phyloP scores from a whole-genome alignment of 2,888 invertebrate genomes.

The Ommatoiulus sabulosus region DNA sequence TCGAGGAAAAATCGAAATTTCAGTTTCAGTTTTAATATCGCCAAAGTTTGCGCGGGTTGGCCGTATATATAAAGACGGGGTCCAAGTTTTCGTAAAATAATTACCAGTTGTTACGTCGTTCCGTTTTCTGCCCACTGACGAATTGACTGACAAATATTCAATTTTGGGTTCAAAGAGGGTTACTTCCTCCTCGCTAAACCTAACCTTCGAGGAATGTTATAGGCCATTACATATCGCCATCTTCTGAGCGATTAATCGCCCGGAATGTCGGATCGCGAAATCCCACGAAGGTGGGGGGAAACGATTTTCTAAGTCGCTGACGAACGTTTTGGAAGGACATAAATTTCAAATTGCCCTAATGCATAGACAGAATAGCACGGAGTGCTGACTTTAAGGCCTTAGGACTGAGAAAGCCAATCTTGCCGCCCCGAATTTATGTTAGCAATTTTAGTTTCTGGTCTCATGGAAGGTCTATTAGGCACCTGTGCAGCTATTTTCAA shows the following conservation, averaged over 20 bases:
- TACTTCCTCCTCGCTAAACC: neutral
- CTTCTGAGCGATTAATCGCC: slow-evolving; percentile 45
- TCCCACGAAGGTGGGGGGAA: neutral
- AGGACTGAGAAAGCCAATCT: slow-evolving; percentile 24
- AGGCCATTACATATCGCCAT: slow-evolving; percentile 45
- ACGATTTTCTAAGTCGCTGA: slow-evolving; percentile 41
- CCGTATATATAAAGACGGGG: neutral
- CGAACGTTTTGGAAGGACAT: slow-evolving; percentile 47
- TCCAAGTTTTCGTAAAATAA: neutral
- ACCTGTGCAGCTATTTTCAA: slow-evolving; percentile 35
- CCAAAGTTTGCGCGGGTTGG: neutral
- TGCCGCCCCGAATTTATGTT: neutral
- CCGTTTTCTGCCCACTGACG: slow-evolving; percentile 35
- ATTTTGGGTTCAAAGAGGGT: slow-evolving; percentile 9
- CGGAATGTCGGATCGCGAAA: slow-evolving; percentile 39
- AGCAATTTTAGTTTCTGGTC: slow-evolving; percentile 37
- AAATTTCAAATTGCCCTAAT: slow-evolving; percentile 47
- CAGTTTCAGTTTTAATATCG: slow-evolving; percentile 30
- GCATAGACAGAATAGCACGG: slow-evolving; percentile 20
- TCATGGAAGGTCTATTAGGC: slow-evolving; percentile 7
- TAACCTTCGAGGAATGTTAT: slow-evolving; percentile 30
- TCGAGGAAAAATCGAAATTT: slow-evolving; percentile 18
- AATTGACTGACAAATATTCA: slow-evolving; percentile 47
- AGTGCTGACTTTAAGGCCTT: slow-evolving; percentile 45
- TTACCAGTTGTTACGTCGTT: slow-evolving; percentile 41